Percentiles rank a stretch among this genome's conserved stretches.
Evolutionary conservation across 2,113 vertebrate genomes (phyloP).

Genomic region (Rhinolophus ferrumequinum): DNA sequence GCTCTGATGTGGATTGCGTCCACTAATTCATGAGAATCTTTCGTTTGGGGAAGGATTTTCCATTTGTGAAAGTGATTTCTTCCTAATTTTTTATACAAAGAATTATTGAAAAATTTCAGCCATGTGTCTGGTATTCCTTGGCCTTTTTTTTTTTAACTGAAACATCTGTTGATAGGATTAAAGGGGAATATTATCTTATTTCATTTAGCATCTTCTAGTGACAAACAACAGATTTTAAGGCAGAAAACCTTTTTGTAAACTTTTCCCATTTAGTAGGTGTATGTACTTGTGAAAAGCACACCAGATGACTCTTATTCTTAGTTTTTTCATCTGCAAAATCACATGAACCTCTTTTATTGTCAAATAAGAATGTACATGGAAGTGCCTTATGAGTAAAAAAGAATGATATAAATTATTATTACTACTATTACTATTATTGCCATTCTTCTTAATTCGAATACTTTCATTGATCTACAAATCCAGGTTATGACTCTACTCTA

Average conservation of each 20-base stretch:
- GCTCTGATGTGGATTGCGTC: neutral
- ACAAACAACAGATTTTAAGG: neutral
- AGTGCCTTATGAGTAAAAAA: neutral
- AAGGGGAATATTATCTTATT: neutral
- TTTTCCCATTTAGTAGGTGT: neutral
- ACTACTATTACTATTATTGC: neutral
- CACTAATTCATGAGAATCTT: neutral
- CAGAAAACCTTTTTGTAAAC: neutral
- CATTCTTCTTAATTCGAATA: neutral
- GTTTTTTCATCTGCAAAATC: neutral
- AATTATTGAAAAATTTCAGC: neutral
- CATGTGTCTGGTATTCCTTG: neutral
- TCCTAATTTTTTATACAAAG: neutral
- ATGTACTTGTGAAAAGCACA: neutral
- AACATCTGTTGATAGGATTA: neutral
- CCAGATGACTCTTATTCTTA: neutral
- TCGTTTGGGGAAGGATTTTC: neutral
- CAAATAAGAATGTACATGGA: slow-evolving; percentile 13
- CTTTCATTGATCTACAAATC: neutral
- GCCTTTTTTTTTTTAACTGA: neutral
- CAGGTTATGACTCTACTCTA: neutral
- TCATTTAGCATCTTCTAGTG: neutral
- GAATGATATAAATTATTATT: neutral
- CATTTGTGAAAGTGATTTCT: neutral
- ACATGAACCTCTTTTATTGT: neutral